phyloP scores from a whole-genome alignment of 2,888 invertebrate genomes.

The Dasysyrphus albostriatus region DNA sequence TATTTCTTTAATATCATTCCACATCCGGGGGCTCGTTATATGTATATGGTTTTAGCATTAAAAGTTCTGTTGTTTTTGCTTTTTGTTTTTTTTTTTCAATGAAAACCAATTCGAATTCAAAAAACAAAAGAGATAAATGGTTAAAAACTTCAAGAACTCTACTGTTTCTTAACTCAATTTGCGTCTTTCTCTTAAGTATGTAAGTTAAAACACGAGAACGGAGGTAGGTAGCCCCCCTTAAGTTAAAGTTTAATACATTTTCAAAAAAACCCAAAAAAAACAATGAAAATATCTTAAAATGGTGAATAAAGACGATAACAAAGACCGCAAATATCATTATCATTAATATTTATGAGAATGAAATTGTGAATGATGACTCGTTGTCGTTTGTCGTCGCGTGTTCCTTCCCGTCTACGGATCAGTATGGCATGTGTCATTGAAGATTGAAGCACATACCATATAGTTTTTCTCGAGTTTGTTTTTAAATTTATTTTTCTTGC shows the following conservation, averaged over 20 bases:
- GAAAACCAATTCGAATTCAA: too few relatives aligned
- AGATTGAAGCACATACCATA: conserved; percentile 56
- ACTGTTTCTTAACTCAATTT: conserved; percentile 6
- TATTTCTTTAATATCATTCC: too few relatives aligned
- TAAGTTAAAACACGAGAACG: background rate
- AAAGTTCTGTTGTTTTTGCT: too few relatives aligned
- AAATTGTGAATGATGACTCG: conserved; percentile 60
- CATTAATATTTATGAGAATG: conserved; percentile 71
- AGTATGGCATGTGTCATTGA: conserved; percentile 72
- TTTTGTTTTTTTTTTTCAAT: too few relatives aligned
- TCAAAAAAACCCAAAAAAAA: background rate
- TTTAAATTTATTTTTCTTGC: background rate
- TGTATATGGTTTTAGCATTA: too few relatives aligned
- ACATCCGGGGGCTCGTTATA: too few relatives aligned
- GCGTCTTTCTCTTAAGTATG: background rate
- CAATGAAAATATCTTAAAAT: conserved; percentile 26
- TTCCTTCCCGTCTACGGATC: conserved; percentile 63
- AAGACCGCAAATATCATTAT: conserved; percentile 53
- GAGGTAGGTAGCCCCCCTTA: background rate
- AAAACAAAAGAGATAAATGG: background rate
- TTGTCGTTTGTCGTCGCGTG: conserved; percentile 45
- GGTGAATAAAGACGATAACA: conserved; percentile 32
- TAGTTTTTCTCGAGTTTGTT: conserved; percentile 4
- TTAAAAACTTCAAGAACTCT: background rate
- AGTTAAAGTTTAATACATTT: background rate